Evolutionary conservation across 2,888 invertebrate species (phyloP).

Genomic region (Malachius bipustulatus): DNA sequence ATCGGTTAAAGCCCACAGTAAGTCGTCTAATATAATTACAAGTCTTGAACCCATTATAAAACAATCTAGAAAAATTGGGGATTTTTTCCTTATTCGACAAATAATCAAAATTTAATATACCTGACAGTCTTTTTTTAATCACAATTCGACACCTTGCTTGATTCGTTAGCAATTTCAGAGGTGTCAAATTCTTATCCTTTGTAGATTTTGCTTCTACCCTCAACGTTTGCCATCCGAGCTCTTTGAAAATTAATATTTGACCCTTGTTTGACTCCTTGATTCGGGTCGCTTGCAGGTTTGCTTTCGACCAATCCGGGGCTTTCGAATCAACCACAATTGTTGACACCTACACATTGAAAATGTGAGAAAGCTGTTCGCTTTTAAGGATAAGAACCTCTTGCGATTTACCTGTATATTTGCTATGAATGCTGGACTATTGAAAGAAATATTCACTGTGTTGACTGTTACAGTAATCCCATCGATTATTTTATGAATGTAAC

Average conservation of each 20-base stretch:
- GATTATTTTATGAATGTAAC: constrained; percentile 86
- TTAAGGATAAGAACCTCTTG: too few relatives aligned
- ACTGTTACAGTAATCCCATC: constrained; percentile 95
- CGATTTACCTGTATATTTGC: constrained; percentile 80
- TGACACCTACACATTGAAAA: constrained; percentile 55
- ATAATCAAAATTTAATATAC: constrained; percentile 37
- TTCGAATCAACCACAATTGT: constrained; percentile 88
- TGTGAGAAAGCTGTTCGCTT: too few relatives aligned
- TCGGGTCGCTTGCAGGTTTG: constrained; percentile 81
- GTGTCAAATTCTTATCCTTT: constrained; percentile 65
- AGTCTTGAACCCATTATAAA: constrained; percentile 84
- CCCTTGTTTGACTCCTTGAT: constrained; percentile 82
- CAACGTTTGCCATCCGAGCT: constrained; percentile 93
- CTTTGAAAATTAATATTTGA: constrained; percentile 91
- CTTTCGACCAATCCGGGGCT: constrained; percentile 78
- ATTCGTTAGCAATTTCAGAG: constrained; percentile 83
- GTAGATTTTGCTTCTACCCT: constrained; percentile 88
- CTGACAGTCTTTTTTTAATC: constrained; percentile 84
- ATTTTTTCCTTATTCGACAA: background rate
- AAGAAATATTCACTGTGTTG: constrained; percentile 87
- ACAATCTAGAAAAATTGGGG: constrained; percentile 83
- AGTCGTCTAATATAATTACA: constrained; percentile 85
- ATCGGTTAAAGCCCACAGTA: constrained; percentile 95
- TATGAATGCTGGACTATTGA: constrained; percentile 88
- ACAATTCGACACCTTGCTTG: constrained; percentile 90